Percentiles rank a stretch among this genome's conserved stretches.
Conservation (phyloP, 2,797 vertebrate genomes). For the Artibeus jamaicensis region DNA sequence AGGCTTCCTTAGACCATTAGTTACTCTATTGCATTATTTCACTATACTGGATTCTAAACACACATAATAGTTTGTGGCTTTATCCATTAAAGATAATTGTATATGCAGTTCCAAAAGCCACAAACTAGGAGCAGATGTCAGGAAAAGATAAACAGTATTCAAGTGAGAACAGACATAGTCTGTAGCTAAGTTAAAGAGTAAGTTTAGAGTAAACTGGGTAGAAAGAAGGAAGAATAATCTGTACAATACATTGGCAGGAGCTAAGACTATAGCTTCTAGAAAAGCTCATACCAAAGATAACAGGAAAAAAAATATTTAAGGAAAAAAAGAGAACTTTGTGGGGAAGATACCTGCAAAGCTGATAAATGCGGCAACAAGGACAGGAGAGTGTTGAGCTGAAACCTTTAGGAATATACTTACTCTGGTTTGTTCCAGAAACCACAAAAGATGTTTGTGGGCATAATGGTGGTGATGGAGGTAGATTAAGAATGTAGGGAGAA, state of each 20-base stretch:
- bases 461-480: rapidly evolving
- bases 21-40: background rate
- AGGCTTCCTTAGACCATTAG: background rate
- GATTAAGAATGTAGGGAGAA: background rate
- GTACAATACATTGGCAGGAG: background rate
- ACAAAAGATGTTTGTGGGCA: background rate
- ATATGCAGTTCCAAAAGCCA: background rate
- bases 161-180: background rate
- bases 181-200: background rate
- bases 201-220: background rate
- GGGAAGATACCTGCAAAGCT: background rate
- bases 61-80: background rate
- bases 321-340: background rate
- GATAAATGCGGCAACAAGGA: background rate
- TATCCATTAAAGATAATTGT: background rate
- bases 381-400: background rate
- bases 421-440: background rate
- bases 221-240: background rate
- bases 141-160: background rate
- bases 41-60: background rate
- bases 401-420: background rate
- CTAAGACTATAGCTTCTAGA: background rate
- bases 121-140: background rate
- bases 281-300: background rate
- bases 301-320: background rate